phyloP scores from a whole-genome alignment of 2,888 invertebrate species.

The Hydrotaea cyrtoneurina region DNA sequence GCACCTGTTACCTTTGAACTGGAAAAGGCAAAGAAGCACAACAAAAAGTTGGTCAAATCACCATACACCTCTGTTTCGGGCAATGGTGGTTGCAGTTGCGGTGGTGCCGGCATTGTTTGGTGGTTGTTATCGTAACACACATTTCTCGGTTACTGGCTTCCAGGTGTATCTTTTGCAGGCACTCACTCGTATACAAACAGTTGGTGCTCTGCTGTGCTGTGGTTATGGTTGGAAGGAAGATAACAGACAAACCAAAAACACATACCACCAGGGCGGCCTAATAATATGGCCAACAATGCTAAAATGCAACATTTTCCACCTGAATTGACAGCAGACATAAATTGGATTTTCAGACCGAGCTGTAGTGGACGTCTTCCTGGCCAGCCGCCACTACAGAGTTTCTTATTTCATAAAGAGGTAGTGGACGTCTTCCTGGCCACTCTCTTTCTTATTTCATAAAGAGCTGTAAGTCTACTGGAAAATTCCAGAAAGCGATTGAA shows the following conservation, averaged over 20 bases:
- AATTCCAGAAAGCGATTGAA: too few relatives aligned
- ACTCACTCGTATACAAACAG: neutral
- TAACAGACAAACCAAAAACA: neutral
- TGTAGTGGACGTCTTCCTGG: too few relatives aligned
- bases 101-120: too few relatives aligned
- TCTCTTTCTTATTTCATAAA: too few relatives aligned
- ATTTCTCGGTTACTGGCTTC: neutral
- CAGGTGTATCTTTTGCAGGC: neutral
- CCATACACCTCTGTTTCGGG: neutral
- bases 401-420: too few relatives aligned
- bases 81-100: neutral
- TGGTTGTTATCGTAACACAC: neutral
- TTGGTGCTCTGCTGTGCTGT: neutral
- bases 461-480: too few relatives aligned
- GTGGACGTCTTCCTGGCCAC: too few relatives aligned
- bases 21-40: neutral
- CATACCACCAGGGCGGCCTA: neutral
- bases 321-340: neutral
- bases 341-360: neutral
- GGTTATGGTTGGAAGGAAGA: neutral
- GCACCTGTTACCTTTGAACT: neutral
- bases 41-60: conserved; percentile 2
- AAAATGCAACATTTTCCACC: neutral
- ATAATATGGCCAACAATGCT: neutral
- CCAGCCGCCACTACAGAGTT: too few relatives aligned